Conservation (phyloP, 2,113 vertebrate genomes). For the Arizona elegans region DNA sequence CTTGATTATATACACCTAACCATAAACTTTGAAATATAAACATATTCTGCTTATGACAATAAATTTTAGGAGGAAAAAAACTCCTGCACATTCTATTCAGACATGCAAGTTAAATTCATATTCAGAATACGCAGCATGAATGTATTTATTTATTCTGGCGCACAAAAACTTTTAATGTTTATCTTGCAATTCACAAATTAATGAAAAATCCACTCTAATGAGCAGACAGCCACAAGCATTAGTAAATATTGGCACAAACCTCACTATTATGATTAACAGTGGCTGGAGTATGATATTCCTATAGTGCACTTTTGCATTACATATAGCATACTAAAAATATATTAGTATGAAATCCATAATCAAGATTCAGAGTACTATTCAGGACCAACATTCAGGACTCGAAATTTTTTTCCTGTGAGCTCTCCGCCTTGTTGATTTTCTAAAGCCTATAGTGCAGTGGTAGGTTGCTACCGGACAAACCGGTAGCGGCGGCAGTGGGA, state of each 20-base stretch:
- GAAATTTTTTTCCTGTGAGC: neutral
- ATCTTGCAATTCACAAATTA: neutral
- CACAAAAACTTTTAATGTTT: neutral
- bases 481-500: too few relatives aligned
- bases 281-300: neutral
- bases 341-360: neutral
- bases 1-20: neutral
- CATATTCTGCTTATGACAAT: slow-evolving; percentile 31
- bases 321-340: neutral
- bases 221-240: neutral
- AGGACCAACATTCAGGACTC: neutral
- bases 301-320: neutral
- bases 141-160: neutral
- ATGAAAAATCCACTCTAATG: neutral
- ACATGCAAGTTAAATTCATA: neutral
- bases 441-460: neutral
- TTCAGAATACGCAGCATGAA: neutral
- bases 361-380: neutral
- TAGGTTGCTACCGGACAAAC: too few relatives aligned
- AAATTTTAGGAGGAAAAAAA: slow-evolving; percentile 1
- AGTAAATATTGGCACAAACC: neutral
- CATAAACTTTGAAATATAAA: slow-evolving; percentile 35
- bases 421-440: neutral
- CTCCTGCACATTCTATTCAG: neutral
- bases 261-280: neutral